Evolutionary conservation across 2,113 vertebrate species (phyloP).

Genomic region (Corapipo altera): DNA sequence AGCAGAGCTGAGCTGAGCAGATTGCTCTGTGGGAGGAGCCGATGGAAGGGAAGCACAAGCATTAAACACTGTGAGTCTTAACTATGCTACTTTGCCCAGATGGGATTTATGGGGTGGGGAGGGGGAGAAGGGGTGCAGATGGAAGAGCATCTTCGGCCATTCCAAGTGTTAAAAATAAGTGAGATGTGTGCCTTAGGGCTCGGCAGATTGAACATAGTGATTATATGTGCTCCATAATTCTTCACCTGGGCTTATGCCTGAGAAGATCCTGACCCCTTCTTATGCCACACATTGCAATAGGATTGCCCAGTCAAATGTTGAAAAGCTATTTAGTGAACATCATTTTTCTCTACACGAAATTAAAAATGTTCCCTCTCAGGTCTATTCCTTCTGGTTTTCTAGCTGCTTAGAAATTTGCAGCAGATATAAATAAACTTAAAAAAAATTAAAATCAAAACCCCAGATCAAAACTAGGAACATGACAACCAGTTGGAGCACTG

Average conservation of each 20-base stretch:
- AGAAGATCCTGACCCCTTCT: slow-evolving; percentile 16
- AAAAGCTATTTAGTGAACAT: not conserved
- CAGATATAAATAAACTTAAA: not conserved
- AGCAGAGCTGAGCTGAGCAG: not conserved
- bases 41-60: not conserved
- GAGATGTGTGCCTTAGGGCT: slow-evolving; percentile 59
- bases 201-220: slow-evolving; percentile 42
- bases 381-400: not conserved
- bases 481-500: not conserved
- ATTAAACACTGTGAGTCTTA: not conserved
- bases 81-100: slow-evolving; percentile 41
- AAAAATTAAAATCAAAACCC: not conserved
- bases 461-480: not conserved
- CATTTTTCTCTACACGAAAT: not conserved
- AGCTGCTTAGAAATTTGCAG: not conserved
- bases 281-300: not conserved
- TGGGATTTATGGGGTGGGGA: slow-evolving; percentile 25
- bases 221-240: slow-evolving; percentile 23
- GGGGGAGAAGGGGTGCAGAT: slow-evolving; percentile 50
- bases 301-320: slow-evolving; percentile 35
- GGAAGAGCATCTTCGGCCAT: slow-evolving; percentile 47
- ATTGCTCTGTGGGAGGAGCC: not conserved
- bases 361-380: not conserved
- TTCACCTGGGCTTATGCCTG: slow-evolving; percentile 33
- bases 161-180: slow-evolving; percentile 60